A percentile compares a stretch with the other conserved stretches of the same genome.
Evolutionary conservation across 2,888 invertebrate species (phyloP).

Genomic region (Candidula unifasciata): DNA sequence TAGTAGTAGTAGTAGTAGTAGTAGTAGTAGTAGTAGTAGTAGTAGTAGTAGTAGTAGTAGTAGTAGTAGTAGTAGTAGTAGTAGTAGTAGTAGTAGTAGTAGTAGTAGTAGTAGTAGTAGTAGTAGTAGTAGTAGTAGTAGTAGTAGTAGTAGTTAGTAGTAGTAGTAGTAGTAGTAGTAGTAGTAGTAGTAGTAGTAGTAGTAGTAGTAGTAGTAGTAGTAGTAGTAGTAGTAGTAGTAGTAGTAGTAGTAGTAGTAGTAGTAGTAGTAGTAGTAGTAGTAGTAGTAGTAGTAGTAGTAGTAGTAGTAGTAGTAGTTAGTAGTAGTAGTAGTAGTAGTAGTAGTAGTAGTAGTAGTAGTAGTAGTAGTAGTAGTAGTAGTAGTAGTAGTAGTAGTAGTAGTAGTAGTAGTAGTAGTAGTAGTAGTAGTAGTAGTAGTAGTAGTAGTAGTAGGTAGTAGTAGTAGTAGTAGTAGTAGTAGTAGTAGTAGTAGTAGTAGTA

Average conservation of each 20-base stretch:
- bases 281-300: neutral
- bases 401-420: neutral
- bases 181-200: neutral
- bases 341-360: neutral
- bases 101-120: neutral
- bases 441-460: too few relatives aligned
- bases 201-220: neutral
- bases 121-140: too few relatives aligned
- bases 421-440: neutral
- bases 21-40: too few relatives aligned
- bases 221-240: neutral
- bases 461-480: neutral
- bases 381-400: neutral
- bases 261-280: neutral
- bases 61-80: too few relatives aligned
- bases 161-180: neutral
- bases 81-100: too few relatives aligned
- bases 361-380: neutral
- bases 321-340: neutral
- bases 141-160: too few relatives aligned
- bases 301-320: too few relatives aligned
- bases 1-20: too few relatives aligned
- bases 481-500: neutral
- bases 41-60: too few relatives aligned
- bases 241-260: neutral